phyloP scores from a whole-genome alignment of 2,113 vertebrate genomes.

The Siphamia tubifer region DNA sequence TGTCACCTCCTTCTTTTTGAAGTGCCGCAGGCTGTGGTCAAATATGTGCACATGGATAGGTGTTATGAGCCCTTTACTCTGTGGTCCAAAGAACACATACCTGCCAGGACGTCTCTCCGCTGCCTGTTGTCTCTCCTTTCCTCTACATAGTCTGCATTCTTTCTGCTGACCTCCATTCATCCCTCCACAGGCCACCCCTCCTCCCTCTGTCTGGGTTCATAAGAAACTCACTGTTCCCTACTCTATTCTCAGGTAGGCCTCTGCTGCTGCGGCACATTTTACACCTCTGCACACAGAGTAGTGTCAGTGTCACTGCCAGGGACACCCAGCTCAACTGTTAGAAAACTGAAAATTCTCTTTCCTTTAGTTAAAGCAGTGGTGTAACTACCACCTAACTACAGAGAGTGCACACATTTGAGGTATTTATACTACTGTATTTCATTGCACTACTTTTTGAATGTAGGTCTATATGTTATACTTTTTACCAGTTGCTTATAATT shows the following conservation, averaged over 20 bases:
- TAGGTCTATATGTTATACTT: too few species aligned
- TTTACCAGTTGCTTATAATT: too few species aligned
- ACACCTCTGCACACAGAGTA: slow-evolving; percentile 40
- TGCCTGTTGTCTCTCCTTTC: slow-evolving; percentile 25
- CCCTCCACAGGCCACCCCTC: slow-evolving; percentile 26
- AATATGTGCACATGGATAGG: background rate
- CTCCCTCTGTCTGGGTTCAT: slow-evolving; percentile 55
- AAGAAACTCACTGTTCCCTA: slow-evolving; percentile 71
- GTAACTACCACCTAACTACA: too few species aligned
- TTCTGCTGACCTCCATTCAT: slow-evolving; percentile 72
- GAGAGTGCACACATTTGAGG: too few species aligned
- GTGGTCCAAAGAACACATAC: slow-evolving; percentile 46
- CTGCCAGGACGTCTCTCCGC: slow-evolving; percentile 28
- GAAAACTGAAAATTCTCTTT: background rate
- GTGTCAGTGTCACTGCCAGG: background rate
- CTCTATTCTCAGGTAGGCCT: slow-evolving; percentile 57
- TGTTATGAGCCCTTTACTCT: slow-evolving; percentile 10
- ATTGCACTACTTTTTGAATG: too few species aligned
- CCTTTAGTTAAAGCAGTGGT: too few species aligned
- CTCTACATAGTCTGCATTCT: slow-evolving; percentile 73
- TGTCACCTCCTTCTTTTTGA: slow-evolving; percentile 1
- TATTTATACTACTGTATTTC: too few species aligned
- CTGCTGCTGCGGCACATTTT: slow-evolving; percentile 41
- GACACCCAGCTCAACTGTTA: background rate
- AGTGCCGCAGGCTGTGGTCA: background rate